Base-by-base conservation (phyloP, 2,113 vertebrate genomes). In the Halichoeres trimaculatus region DNA sequence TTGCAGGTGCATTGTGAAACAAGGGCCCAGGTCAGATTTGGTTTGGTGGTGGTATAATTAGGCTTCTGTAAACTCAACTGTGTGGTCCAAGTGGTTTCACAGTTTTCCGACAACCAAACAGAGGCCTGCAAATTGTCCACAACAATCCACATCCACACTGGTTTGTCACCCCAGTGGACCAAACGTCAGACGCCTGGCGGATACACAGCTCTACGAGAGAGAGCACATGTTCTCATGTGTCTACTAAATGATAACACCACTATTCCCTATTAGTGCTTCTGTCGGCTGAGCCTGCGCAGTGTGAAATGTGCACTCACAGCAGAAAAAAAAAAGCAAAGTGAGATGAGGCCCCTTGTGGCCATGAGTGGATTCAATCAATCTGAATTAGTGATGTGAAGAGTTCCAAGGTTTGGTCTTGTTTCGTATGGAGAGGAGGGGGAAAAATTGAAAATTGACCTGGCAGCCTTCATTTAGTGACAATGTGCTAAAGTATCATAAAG, bases 401-500 rank as follows among this genome's bases (percentile, higher is more conserved):
- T 91, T 89, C 81, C 62, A 74, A 87, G 85, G 90, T 91, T 91
- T 91, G 86, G 88, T 85, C 89, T 89, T 86, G 86, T 89, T 91
- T 89, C 88, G 84, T 88, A 84, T 92, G 90, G 88, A 88, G 88
- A 74, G 86, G 66, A 74, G 86, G 63, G 71, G 24, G 47, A 45
- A 72, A 76, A 76, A 85, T 86, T 81, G 86, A 90, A 92, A 94
- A 93, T 92, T 88, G 91, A 94, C 88, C 89, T 60, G 65, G 63
- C 83, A 83, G 84, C 84, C 85, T 90, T 93, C 76, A 93, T 92
- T 92, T 90, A 89, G 91, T 76, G 76, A 86, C 87, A 89, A 90
- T 83, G 90, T 85, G 87, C 87, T 88, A 89, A 92, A 87, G 91
- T 90, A 89, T 90, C 76, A 86, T 92, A 89, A 88, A 88, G 89